A percentile compares a stretch with the other conserved stretches of the same genome.
These are phyloP conservation scores for Campylomormyrus tamandua DNA, from an alignment of 2,113 vertebrate species.

Conservation along the genomic window DNA sequence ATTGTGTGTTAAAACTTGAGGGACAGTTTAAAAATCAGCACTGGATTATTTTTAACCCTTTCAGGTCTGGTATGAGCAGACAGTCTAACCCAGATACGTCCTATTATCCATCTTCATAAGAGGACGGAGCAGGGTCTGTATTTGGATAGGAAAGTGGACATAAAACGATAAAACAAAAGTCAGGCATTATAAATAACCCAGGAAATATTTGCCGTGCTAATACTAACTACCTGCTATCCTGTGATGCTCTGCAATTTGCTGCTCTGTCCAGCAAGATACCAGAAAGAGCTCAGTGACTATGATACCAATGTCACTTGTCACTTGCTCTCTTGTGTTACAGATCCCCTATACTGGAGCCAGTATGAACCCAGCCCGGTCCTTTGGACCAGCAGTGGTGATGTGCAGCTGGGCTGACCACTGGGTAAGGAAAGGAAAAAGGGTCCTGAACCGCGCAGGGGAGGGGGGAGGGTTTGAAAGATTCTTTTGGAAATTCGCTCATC, in stretches of 20 bases:
- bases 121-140: not conserved
- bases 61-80: not conserved
- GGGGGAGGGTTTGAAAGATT: not conserved
- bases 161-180: not conserved
- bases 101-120: not conserved
- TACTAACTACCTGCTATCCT: not conserved
- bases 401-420: constrained; percentile 82
- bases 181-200: not conserved
- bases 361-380: constrained; percentile 91
- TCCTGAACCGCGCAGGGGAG: not conserved
- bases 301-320: not conserved
- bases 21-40: not conserved
- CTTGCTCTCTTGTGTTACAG: constrained; percentile 49
- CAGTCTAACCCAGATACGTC: not conserved
- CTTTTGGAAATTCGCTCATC: not conserved
- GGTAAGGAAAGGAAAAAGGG: constrained; percentile 61
- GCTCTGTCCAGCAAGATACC: not conserved
- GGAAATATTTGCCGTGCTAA: not conserved
- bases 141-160: not conserved
- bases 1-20: not conserved
- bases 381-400: constrained; percentile 83
- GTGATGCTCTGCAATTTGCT: not conserved
- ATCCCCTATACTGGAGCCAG: constrained; percentile 88
- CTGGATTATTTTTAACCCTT: not conserved
- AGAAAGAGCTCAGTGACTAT: not conserved